phyloP scores from a whole-genome alignment of 2,113 vertebrate genomes.

The Proterorhinus semilunaris region DNA sequence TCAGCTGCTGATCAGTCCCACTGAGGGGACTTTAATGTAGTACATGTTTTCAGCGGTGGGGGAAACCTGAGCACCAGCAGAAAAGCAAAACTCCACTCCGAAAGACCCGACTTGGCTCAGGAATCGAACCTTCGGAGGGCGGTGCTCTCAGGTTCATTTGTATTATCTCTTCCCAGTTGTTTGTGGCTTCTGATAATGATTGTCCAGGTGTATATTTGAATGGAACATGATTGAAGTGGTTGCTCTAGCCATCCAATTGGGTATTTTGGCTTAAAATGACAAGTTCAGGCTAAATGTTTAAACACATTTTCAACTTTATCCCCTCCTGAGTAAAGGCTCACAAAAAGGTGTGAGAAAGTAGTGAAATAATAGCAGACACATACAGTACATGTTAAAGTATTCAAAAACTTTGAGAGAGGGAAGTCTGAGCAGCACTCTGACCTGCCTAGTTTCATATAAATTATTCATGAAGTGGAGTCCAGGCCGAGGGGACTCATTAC shows the following conservation, averaged over 20 bases:
- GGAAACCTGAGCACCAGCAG: too few species aligned
- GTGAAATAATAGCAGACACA: constrained; percentile 1
- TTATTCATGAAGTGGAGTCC: constrained; percentile 30
- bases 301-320: neutral
- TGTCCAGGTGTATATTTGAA: too few species aligned
- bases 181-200: too few species aligned
- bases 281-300: neutral
- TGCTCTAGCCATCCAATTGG: too few species aligned
- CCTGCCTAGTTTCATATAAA: constrained; percentile 37
- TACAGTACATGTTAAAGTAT: neutral
- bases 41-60: too few species aligned
- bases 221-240: neutral
- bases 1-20: too few species aligned
- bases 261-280: neutral
- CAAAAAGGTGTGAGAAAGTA: neutral
- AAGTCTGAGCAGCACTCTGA: constrained; percentile 22
- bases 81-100: too few species aligned
- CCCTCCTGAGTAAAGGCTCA: neutral
- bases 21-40: too few species aligned
- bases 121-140: too few species aligned
- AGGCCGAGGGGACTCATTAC: constrained; percentile 44
- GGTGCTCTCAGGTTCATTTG: too few species aligned
- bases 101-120: too few species aligned
- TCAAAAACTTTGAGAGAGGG: constrained; percentile 25
- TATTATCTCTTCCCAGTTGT: too few species aligned